Evolutionary conservation across 1,140 invertebrate species (phyloP), one percentile per base, ranked within the genome.

Genomic region (Neuroterus valhalla): DNA sequence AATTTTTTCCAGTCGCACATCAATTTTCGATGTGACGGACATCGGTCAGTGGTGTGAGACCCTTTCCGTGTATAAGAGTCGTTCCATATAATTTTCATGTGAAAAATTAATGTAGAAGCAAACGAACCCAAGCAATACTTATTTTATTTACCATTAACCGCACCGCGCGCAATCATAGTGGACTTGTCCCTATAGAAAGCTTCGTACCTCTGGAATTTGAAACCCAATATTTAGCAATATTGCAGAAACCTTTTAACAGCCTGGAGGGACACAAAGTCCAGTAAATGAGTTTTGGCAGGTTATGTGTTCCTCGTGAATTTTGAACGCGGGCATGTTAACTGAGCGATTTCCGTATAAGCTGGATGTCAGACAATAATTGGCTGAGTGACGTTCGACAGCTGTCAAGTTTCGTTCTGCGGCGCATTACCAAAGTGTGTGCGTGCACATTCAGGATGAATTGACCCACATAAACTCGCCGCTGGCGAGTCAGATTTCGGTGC

Each of bases 321-420:
- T 62, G 55, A 62, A 15, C 26, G 55, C 8, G 11, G 55, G 0
- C 21, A n/a, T 62, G 55, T 62, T 62, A 62, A 31, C 55, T 12
- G 26, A 26, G 15, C 55, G 55, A 62, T 62, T 62, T 62, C 55
- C 55, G 55, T 38, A 62, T 62, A 62, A 62, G 55, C 55, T 31
- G 12, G 23, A 62, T 62, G 55, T 62, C 55, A 62, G 55, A 62
- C 55, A 62, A 62, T 62, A 62, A 62, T 62, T 62, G 55, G 55
- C 55, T 26, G 55, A 62, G 55, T 62, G 55, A 62, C 26, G 55
- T 62, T 62, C 55, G 55, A 62, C 26, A 62, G 55, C 55, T 62
- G 55, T 62, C 55, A 62, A 62, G 52, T 62, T 62, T 62, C 26
- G 23, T 23, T 62, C 52, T 62, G 52, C 14, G 52, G 52, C 21